Conservation (phyloP, 1,140 invertebrate genomes). For the Drosophila kikkawai region DNA sequence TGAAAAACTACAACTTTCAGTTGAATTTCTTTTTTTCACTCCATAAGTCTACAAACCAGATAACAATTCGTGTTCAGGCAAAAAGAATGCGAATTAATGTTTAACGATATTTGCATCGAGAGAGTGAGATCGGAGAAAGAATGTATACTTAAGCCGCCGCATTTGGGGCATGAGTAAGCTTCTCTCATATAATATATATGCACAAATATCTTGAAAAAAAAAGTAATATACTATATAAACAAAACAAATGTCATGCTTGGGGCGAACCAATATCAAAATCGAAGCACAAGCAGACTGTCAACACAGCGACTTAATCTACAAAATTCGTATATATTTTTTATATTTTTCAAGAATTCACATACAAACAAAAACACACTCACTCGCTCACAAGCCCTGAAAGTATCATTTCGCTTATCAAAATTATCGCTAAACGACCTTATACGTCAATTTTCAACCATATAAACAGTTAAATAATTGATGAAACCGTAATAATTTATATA, state of each 20-base stretch:
- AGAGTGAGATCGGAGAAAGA: slow-evolving; percentile 11
- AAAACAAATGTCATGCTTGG: slow-evolving; percentile 34
- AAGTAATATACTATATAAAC: slow-evolving; percentile 28
- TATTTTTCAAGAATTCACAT: slow-evolving; percentile 51
- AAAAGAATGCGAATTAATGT: slow-evolving; percentile 38
- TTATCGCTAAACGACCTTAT: slow-evolving; percentile 75
- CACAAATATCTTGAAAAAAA: slow-evolving; percentile 8
- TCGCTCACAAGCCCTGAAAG: slow-evolving; percentile 24
- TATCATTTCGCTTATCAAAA: slow-evolving; percentile 64
- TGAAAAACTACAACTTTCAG: slow-evolving; percentile 53
- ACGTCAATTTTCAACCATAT: slow-evolving; percentile 49
- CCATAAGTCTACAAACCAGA: slow-evolving; percentile 12
- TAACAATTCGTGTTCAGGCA: slow-evolving; percentile 36
- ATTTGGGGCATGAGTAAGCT: slow-evolving; percentile 63
- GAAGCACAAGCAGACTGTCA: slow-evolving; percentile 51
- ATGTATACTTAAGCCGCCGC: slow-evolving; percentile 10
- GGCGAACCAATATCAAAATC: slow-evolving; percentile 35
- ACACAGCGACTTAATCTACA: slow-evolving; percentile 69
- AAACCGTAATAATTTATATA: slow-evolving; percentile 46
- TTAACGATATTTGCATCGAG: slow-evolving; percentile 54
- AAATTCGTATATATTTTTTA: slow-evolving; percentile 11
- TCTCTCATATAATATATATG: background rate
- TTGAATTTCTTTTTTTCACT: slow-evolving; percentile 34
- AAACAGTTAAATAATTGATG: slow-evolving; percentile 51
- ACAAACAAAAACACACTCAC: slow-evolving; percentile 14